Base-by-base conservation (phyloP, 53 echinoderm and acorn worm species). In the Stichopus horrens region DNA sequence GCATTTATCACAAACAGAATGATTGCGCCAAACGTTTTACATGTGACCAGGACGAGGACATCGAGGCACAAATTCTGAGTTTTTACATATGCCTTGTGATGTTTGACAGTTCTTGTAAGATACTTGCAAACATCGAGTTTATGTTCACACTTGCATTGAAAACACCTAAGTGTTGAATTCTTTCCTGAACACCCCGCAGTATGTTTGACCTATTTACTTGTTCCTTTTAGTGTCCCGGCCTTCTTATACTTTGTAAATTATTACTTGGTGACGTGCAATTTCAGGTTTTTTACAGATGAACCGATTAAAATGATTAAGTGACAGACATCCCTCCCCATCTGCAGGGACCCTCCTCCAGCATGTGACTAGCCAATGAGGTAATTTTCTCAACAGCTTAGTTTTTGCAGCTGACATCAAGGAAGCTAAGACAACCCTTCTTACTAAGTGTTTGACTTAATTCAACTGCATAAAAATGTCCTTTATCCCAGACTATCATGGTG, bases 401-500 rank as follows among this genome's bases (percentile, higher is more conserved):
- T 81, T 81, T 55, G 55, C 56, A 81, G 55, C 81, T 81, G 57
- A 14, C 81, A 81, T 81, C 21, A 6, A 81, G 82, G 18, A 55
- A 9, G 14, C 16, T 57, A 16, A 55, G 55, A 81, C 82, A n/a
- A 9, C 57, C 82, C 7, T 9, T 16, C 53, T 54, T 56, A 18
- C 37, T 37, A 81, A 9, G 10, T 20, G 56, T 5, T 54, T 55
- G 81, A 56, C 81, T 4, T 58, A 22, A 8, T 83, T 58, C 59
- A 22, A 83, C 83, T 83, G 83, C 57, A 19, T 21, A 21, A 81
- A 57, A 54, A 83, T 60, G 59, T 83, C 6, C n/a, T 4, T 9
- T 20, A 37, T 18, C 21, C 83, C 8, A 23, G 19, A 58, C 59
- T 22, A 83, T 83, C 83, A 83, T 83, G 59, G 0, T 22, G 83